A percentile compares a stretch with the other conserved stretches of the same genome.
Evolutionary conservation across 2,113 vertebrate species (phyloP).

Genomic region (Delphinapterus leucas): DNA sequence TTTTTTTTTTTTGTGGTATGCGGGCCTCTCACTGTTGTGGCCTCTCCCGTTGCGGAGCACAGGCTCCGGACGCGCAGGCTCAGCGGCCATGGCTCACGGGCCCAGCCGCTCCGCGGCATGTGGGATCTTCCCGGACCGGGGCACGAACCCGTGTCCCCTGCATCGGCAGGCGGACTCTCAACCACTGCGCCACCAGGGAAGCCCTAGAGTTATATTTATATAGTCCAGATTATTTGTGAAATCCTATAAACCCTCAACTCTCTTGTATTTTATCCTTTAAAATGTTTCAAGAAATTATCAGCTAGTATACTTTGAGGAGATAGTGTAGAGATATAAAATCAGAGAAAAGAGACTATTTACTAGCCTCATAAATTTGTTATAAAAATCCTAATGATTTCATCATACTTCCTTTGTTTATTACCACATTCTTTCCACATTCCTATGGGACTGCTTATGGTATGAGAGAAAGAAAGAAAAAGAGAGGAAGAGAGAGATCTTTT

Average conservation of each 20-base stretch:
- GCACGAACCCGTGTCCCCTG: too few relatives aligned
- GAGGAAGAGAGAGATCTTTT: background rate
- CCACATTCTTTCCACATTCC: background rate
- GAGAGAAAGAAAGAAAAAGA: background rate
- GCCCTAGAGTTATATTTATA: background rate
- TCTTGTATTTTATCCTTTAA: conserved; percentile 7
- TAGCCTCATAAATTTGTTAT: background rate
- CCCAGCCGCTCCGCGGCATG: too few relatives aligned
- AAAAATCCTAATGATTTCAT: conserved; percentile 12
- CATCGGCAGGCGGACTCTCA: too few relatives aligned
- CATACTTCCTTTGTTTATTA: background rate
- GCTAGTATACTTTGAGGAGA: background rate
- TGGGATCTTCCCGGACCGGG: too few relatives aligned
- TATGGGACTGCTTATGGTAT: background rate
- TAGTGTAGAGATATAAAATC: background rate
- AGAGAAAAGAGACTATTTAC: conserved; percentile 4
- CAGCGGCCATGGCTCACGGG: too few relatives aligned
- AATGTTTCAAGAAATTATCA: conserved; percentile 39
- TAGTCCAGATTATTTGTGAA: conserved; percentile 17
- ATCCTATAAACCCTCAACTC: background rate
- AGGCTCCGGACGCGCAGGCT: too few relatives aligned
- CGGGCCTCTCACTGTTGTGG: too few relatives aligned
- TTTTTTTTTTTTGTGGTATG: too few relatives aligned
- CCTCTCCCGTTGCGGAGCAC: too few relatives aligned
- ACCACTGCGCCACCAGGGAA: too few relatives aligned